Percentiles rank a stretch among this genome's conserved stretches.
phyloP scores from a whole-genome alignment of 2,888 invertebrate species.

The Thera britannica region DNA sequence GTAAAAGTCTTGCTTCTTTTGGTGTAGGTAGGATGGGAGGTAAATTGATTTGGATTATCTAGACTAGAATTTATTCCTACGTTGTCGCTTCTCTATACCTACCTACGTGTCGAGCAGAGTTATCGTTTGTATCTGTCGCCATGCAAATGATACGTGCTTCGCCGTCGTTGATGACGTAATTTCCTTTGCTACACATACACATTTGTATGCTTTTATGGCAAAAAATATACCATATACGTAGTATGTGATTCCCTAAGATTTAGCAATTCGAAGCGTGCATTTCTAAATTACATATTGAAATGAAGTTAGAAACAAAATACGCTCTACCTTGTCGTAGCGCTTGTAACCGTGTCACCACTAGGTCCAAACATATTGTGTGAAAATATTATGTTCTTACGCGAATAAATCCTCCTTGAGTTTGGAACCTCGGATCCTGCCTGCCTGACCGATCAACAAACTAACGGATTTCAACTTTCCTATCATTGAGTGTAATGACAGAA shows the following conservation, averaged over 20 bases:
- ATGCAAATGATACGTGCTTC: constrained; percentile 55
- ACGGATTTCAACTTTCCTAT: constrained; percentile 21
- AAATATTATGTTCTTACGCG: no score
- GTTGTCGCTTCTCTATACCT: constrained; percentile 47
- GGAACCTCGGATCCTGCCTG: no score
- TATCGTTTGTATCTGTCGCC: constrained; percentile 39
- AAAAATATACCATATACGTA: constrained; percentile 6
- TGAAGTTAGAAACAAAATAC: no score
- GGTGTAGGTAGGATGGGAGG: background rate
- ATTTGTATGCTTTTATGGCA: background rate
- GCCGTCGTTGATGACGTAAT: constrained; percentile 60
- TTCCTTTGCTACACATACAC: constrained; percentile 35
- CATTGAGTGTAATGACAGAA: constrained; percentile 21
- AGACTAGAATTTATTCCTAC: constrained; percentile 34
- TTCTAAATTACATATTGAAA: no score
- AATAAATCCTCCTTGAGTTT: no score
- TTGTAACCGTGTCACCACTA: no score
- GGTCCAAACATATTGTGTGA: no score
- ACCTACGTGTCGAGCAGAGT: constrained; percentile 28
- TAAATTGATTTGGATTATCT: constrained; percentile 35
- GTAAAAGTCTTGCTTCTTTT: background rate
- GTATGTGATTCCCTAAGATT: constrained; percentile 8
- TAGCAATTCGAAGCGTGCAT: no score
- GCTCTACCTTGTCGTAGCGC: no score
- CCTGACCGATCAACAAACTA: background rate